Conservation (phyloP, 2,797 vertebrate genomes). For the Mus spretus region DNA sequence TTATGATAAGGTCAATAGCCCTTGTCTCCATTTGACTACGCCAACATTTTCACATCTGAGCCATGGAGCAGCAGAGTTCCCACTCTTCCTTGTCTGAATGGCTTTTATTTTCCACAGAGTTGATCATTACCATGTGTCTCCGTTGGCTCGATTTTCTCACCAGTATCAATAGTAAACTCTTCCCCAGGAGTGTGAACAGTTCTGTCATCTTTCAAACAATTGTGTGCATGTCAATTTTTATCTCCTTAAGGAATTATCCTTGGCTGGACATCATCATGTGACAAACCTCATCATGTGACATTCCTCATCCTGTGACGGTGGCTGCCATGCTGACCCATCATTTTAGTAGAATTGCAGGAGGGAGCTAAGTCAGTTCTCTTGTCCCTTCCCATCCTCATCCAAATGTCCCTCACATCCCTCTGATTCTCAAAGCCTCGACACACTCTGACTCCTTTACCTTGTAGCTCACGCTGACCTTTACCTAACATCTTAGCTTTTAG, state of each 20-base stretch:
- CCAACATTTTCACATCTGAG: constrained; percentile 40
- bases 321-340: background rate
- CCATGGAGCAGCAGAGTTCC: background rate
- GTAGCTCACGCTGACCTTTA: background rate
- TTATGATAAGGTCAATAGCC: background rate
- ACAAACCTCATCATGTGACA: background rate
- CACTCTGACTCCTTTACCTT: background rate
- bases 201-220: constrained; percentile 15
- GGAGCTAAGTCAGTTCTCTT: background rate
- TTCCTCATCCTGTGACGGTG: background rate
- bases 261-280: background rate
- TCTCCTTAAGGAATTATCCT: background rate
- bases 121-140: background rate
- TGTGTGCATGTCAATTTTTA: background rate
- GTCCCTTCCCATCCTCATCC: background rate
- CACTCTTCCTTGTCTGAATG: constrained; percentile 8
- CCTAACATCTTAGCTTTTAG: background rate
- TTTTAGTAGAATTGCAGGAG: background rate
- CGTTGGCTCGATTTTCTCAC: constrained; percentile 33
- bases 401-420: background rate
- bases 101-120: constrained; percentile 14
- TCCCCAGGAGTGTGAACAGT: background rate
- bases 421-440: background rate
- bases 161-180: background rate
- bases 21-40: background rate